phyloP scores from a whole-genome alignment of 2,888 invertebrate species.

The Scaptomyza caliginosa region DNA sequence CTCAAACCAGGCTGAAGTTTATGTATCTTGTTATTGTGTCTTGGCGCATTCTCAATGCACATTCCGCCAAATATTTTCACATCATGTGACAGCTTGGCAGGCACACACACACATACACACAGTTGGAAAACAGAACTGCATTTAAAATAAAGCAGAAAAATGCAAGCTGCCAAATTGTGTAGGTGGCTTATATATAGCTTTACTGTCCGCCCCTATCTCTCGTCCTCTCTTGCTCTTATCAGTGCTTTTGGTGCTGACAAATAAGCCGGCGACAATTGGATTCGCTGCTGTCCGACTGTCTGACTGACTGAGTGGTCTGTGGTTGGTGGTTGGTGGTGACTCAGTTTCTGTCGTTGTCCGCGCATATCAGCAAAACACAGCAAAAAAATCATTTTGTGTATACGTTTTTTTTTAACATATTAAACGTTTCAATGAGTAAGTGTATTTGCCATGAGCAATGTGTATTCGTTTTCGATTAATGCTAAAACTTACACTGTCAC shows the following conservation, averaged over 20 bases:
- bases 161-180: constrained; percentile 38
- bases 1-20: constrained; percentile 2
- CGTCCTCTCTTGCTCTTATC: constrained; percentile 18
- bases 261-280: constrained; percentile 46
- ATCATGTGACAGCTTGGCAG: constrained; percentile 54
- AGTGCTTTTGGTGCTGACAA: constrained; percentile 17
- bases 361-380: constrained; percentile 5
- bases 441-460: constrained; percentile 37
- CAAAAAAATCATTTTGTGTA: too few species aligned
- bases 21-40: constrained; percentile 10
- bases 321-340: too few species aligned
- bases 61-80: constrained; percentile 58
- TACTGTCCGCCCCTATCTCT: background rate
- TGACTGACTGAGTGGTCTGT: constrained; percentile 34
- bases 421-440: constrained; percentile 25
- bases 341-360: constrained; percentile 29
- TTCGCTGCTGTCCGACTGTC: constrained; percentile 17
- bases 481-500: constrained; percentile 26
- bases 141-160: constrained; percentile 56
- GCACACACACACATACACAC: constrained; percentile 7
- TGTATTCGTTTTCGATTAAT: constrained; percentile 34
- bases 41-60: constrained; percentile 51
- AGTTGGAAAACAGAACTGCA: too few species aligned
- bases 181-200: constrained; percentile 32
- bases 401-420: constrained; percentile 16